Evolutionary conservation across 2,888 invertebrate genomes (phyloP).

Genomic region (Adineta ricciae): DNA sequence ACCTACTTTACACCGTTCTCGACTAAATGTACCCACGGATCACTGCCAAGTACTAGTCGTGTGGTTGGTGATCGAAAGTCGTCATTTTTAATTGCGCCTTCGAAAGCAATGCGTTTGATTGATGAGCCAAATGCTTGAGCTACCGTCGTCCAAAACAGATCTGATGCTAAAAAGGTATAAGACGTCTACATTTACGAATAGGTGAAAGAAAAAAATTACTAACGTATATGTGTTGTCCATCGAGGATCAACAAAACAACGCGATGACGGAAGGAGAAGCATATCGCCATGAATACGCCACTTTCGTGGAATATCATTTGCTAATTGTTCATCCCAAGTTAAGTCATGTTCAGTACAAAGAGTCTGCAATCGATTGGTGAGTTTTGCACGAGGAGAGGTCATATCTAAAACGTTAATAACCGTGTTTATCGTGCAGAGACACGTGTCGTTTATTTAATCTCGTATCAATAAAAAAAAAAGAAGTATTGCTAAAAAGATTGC

Average conservation of each 20-base stretch:
- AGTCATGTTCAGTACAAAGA: background rate
- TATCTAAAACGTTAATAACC: background rate
- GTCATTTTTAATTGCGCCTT: constrained; percentile 43
- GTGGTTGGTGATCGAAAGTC: constrained; percentile 53
- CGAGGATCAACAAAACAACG: constrained; percentile 46
- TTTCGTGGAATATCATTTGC: constrained; percentile 50
- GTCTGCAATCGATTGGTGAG: background rate
- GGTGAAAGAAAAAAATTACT: background rate
- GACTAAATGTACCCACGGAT: constrained; percentile 52
- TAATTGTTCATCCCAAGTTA: background rate
- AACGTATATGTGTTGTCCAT: constrained; percentile 39
- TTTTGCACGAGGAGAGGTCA: background rate
- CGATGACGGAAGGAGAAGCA: constrained; percentile 52
- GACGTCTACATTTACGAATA: background rate
- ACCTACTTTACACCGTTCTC: constrained; percentile 54
- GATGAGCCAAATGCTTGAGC: constrained; percentile 38
- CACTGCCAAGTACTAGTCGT: constrained; percentile 50
- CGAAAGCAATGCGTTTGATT: constrained; percentile 42
- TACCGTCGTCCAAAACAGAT: constrained; percentile 43
- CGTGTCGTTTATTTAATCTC: no score
- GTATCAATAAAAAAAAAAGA: no score
- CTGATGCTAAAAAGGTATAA: constrained; percentile 37
- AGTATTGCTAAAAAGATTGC: no score
- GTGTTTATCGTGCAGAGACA: background rate
- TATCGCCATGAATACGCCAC: constrained; percentile 55